Conservation (phyloP, 2,797 vertebrate genomes). For the Antennarius maculatus region DNA sequence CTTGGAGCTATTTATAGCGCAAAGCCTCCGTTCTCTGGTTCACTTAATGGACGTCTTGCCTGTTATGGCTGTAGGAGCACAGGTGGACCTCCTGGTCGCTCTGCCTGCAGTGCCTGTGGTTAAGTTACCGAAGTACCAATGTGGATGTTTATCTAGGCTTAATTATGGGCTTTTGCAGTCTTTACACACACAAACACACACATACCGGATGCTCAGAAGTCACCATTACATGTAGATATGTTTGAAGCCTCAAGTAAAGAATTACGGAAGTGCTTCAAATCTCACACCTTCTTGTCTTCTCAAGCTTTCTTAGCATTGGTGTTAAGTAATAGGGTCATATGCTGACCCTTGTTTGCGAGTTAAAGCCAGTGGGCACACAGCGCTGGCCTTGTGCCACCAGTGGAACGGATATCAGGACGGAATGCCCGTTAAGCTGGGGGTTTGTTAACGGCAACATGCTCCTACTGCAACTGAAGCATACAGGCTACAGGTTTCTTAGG, state of each 20-base stretch:
- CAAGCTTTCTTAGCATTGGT: background rate
- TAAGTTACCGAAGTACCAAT: slow-evolving; percentile 58
- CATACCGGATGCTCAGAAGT: slow-evolving; percentile 39
- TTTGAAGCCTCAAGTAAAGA: slow-evolving; percentile 17
- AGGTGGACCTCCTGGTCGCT: slow-evolving; percentile 66
- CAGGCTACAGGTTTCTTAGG: slow-evolving; percentile 18
- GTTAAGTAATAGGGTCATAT: slow-evolving; percentile 18
- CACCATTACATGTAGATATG: slow-evolving; percentile 8
- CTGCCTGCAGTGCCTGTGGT: slow-evolving; percentile 63
- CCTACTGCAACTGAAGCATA: slow-evolving; percentile 16
- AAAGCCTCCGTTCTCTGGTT: slow-evolving; percentile 52
- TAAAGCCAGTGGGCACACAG: slow-evolving; percentile 24
- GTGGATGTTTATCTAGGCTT: slow-evolving; percentile 55
- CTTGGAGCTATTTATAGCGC: slow-evolving; percentile 62
- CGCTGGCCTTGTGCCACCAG: slow-evolving; percentile 25
- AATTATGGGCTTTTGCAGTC: slow-evolving; percentile 51
- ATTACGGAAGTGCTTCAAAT: slow-evolving; percentile 8
- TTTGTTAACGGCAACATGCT: slow-evolving; percentile 28
- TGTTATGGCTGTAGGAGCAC: slow-evolving; percentile 43
- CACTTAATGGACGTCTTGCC: slow-evolving; percentile 50
- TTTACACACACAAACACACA: slow-evolving; percentile 10
- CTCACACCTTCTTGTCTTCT: background rate
- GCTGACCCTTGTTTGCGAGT: slow-evolving; percentile 33
- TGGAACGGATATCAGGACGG: slow-evolving; percentile 40
- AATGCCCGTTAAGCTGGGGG: slow-evolving; percentile 36